phyloP scores from a whole-genome alignment of 2,113 vertebrate genomes.

The Enhydra lutris region DNA sequence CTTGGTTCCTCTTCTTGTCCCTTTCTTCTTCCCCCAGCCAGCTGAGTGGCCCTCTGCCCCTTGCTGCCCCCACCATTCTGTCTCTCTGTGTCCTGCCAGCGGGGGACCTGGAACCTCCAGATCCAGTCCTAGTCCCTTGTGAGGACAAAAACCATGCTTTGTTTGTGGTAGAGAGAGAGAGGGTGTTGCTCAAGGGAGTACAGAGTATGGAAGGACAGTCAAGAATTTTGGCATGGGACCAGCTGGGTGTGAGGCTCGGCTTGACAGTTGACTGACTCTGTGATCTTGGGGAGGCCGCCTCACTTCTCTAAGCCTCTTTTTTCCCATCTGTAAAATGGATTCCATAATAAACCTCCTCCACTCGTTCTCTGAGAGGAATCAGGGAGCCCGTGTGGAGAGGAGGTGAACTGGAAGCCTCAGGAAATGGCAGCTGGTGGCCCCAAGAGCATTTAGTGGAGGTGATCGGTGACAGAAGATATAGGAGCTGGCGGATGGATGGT shows the following conservation, averaged over 20 bases:
- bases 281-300: background rate
- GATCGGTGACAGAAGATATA: background rate
- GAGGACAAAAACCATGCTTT: background rate
- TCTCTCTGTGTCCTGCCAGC: background rate
- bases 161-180: background rate
- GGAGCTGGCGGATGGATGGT: background rate
- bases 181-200: background rate
- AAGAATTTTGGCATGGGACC: background rate
- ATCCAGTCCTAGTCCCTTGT: background rate
- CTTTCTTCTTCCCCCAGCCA: background rate
- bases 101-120: background rate
- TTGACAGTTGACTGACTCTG: background rate
- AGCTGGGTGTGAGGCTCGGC: background rate
- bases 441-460: background rate
- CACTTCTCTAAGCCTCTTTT: background rate
- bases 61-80: background rate
- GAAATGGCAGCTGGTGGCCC: background rate
- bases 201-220: background rate
- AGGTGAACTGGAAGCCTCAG: background rate
- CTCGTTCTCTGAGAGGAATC: background rate
- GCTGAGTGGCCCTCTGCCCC: background rate
- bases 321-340: background rate
- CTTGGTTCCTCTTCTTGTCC: conserved; percentile 31
- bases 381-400: background rate
- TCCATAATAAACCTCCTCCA: background rate